Percentiles rank a stretch among this genome's conserved stretches.
phyloP scores from a whole-genome alignment of 2,113 vertebrate genomes.

The Microtus montanus region DNA sequence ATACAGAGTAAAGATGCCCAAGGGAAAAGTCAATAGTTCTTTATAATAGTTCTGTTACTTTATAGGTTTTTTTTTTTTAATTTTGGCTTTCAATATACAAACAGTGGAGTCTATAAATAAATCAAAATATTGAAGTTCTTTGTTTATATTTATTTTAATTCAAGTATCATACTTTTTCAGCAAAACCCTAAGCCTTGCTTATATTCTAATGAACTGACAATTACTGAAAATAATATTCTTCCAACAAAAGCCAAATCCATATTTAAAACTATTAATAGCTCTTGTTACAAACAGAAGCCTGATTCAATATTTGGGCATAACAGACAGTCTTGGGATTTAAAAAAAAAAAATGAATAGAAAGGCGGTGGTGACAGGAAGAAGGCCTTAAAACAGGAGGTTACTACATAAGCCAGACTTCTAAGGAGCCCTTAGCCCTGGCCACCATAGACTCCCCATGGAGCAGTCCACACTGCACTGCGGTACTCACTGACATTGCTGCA shows the following conservation, averaged over 20 bases:
- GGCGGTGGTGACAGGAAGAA: not conserved
- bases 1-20: conserved; percentile 35
- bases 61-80: not conserved
- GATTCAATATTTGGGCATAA: not conserved
- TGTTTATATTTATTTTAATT: conserved; percentile 51
- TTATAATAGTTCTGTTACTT: conserved; percentile 24
- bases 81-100: conserved; percentile 23
- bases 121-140: conserved; percentile 49
- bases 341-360: not conserved
- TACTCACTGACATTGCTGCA: not conserved
- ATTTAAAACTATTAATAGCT: conserved; percentile 39
- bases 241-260: conserved; percentile 42
- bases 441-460: not conserved
- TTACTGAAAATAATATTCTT: conserved; percentile 52
- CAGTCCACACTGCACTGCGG: not conserved
- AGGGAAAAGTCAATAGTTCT: conserved; percentile 2
- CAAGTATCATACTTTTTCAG: conserved; percentile 34
- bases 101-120: not conserved
- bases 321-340: not conserved
- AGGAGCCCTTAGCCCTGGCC: not conserved
- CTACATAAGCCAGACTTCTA: not conserved
- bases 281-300: conserved; percentile 10
- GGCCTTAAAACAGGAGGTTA: too few species aligned
- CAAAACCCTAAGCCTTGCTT: conserved; percentile 28
- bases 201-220: conserved; percentile 56